Base-by-base conservation (phyloP, 2,113 vertebrate species). In the Hucho hucho region DNA sequence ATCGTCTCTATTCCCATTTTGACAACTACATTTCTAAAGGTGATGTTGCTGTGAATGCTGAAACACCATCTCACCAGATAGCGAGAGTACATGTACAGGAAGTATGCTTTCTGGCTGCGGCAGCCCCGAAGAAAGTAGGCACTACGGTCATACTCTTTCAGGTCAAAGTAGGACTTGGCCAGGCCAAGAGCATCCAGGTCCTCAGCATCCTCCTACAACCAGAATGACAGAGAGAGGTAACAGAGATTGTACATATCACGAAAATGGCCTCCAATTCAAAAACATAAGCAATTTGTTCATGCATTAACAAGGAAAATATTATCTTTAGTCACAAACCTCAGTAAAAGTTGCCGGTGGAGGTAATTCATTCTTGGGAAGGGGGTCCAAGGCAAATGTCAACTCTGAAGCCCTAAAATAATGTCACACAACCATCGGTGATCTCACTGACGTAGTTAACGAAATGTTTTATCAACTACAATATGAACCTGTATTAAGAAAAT, bases 141-240 rank as follows among this genome's bases (percentile, higher is more conserved):
- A 82, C 97, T 95, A n/a, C 98, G 94, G 72, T 99, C 98, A 88
- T 98, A 99, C 74, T 99, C 98, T 87, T 99, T 99, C 65, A 99
- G 92, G 84, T 99, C 98, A 65, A 99, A 99, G 90, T 98, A 98
- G 12, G 97, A 96, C 84, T 99, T 99, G 24, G 97, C 98, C 84
- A 99, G 72, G 0, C 95, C 96, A 12, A 98, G 95, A n/a, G 96
- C 96, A 84, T 99, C 97, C 74, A 99, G 89, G 82, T 99, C 98
- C 73, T 94, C 92, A 64, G 95, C 95, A 86, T 99, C 98, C 25
- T 99, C 97, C 98, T 99, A 66, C 77, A 76, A 75, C 59, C 75
- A 2, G 71, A 1, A 32, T 25, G 6, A 73, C 32, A 26, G 16
- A 25, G 4, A 77, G 37, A 43, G 37, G 9, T 43, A 43, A 43